Evolutionary conservation across 2,888 invertebrate genomes (phyloP).

Genomic region (Pristionchus arcanus): DNA sequence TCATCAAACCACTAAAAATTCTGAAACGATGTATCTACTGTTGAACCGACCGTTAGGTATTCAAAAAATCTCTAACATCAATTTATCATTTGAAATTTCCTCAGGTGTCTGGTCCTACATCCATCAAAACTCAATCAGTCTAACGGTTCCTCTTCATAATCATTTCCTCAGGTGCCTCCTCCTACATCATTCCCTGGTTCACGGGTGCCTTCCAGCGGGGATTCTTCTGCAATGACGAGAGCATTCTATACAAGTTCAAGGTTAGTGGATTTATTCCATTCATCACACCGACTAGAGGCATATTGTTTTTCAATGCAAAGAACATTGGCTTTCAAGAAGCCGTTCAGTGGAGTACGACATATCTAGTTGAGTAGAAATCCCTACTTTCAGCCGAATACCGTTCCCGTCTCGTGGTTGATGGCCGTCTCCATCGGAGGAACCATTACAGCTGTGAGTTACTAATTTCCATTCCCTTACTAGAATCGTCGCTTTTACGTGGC

Average conservation of each 20-base stretch:
- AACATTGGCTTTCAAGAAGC: no score
- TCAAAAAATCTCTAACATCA: no score
- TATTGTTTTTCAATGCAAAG: no score
- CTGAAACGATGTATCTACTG: not conserved
- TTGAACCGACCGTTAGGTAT: not conserved
- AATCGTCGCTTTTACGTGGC: no score
- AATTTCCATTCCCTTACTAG: not conserved
- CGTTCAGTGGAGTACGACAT: no score
- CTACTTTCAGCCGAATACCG: slow-evolving; percentile 32
- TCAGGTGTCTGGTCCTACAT: no score
- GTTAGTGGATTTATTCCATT: not conserved
- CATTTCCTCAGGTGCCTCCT: slow-evolving; percentile 60
- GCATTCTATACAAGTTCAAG: slow-evolving; percentile 63
- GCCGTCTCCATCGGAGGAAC: not conserved
- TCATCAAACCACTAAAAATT: not conserved
- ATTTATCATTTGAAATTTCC: no score
- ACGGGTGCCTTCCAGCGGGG: slow-evolving; percentile 64
- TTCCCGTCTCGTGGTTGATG: slow-evolving; percentile 20
- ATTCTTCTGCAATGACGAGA: slow-evolving; percentile 70
- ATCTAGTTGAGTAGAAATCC: no score
- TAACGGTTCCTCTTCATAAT: not conserved
- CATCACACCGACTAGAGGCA: no score
- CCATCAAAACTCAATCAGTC: no score
- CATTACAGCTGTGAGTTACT: not conserved
- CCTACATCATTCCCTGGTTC: slow-evolving; percentile 61